Evolutionary conservation across 2,797 vertebrate species (phyloP), one percentile per base, ranked within the genome.

Genomic region (Pipistrellus kuhlii): DNA sequence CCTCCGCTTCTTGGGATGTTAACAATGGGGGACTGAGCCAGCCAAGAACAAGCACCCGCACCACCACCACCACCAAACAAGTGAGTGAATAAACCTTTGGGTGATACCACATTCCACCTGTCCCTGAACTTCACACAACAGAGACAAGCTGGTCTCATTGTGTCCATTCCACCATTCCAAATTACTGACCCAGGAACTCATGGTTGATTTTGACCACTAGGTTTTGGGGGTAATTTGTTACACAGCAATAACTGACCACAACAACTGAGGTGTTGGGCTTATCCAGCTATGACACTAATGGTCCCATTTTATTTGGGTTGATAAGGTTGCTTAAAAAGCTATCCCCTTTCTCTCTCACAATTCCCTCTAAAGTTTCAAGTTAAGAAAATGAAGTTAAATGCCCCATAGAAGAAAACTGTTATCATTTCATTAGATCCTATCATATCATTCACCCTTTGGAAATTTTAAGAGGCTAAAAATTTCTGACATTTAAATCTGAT

Each of bases 401-500:
- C 73, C 35, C 48, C 68, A 81, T 6, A 55, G 72, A 81, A 91
- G 9, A 80, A 5, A 4, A 46, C 1, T 73, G 6, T 48, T 85
- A 83, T 76, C 71, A 25, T 17, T 76, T 88, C 48, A 59, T 77
- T 77, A 77, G 13, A 14, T 77, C 6, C 10, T 84, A 25, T 8
- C 51, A 10, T 0, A 41, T 41, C 38, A 41, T 41, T 41, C 38
- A 41, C 38, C 11, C 27, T n/a, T 77, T 73, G 44, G 21, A 77
- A 89, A 90, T 73, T 72, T 71, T 75, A 91, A 89, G 17, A 83
- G 23, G 66, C 8, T 68, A 55, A 30, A 62, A 62, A 30, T 62
- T 62, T 20, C 53, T 76, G 21, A 92, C 35, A 93, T 93, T 93
- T 90, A 27, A 94, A 82, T 4, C 7, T 73, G n/a, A 93, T 53